A percentile compares a stretch with the other conserved stretches of the same genome.
Evolutionary conservation across 2,113 vertebrate genomes (phyloP).

Genomic region (Alethe diademata): DNA sequence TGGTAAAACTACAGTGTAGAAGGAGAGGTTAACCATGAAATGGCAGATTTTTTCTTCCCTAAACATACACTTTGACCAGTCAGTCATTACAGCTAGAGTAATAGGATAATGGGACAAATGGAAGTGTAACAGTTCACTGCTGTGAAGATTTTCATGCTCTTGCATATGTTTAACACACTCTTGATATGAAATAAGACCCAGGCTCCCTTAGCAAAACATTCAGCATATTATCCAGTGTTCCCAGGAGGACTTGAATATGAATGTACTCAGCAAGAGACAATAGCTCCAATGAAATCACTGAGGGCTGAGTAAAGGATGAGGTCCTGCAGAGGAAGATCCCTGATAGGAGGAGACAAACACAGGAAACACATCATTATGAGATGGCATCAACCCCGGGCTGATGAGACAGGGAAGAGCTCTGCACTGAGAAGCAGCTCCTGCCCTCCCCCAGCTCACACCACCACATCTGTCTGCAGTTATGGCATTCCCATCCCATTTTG

Average conservation of each 20-base stretch:
- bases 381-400: background rate
- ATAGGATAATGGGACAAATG: background rate
- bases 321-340: background rate
- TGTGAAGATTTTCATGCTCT: background rate
- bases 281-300: background rate
- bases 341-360: background rate
- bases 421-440: fast-evolving
- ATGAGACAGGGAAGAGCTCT: background rate
- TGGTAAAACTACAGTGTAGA: background rate
- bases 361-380: background rate
- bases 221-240: background rate
- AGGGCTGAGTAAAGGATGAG: background rate
- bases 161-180: background rate
- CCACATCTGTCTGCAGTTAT: background rate
- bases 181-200: background rate
- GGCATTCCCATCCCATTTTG: background rate
- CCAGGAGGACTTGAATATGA: background rate
- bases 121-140: background rate
- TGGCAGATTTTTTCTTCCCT: background rate
- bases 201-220: background rate
- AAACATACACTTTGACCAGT: background rate
- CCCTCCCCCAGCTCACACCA: background rate
- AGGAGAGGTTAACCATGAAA: background rate
- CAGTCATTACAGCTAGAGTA: background rate
- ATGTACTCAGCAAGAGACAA: fast-evolving